These are phyloP conservation scores for Trichacis sp. DNA, from an alignment of 2,888 invertebrate species.

Conservation along the genomic window DNA sequence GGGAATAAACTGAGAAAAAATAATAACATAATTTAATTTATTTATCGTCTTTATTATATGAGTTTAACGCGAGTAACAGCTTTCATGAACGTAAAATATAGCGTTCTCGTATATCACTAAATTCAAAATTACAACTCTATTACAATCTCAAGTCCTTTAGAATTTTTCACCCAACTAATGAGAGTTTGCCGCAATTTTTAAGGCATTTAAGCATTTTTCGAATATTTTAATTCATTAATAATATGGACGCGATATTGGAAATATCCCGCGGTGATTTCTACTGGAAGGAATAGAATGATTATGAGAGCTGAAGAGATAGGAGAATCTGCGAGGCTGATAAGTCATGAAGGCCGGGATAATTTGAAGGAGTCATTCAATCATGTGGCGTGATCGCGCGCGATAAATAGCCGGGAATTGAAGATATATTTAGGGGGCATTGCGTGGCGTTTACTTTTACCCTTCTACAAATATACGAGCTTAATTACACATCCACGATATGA, in stretches of 20 bases:
- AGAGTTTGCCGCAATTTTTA: no score
- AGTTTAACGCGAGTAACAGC: no score
- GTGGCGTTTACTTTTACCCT: conserved; percentile 22
- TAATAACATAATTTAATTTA: no score
- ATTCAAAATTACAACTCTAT: no score
- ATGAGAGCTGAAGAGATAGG: neutral
- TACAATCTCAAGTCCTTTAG: no score
- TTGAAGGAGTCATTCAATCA: conserved; percentile 5
- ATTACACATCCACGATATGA: conserved; percentile 25
- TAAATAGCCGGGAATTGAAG: conserved; percentile 11
- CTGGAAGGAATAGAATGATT: neutral
- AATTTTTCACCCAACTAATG: no score
- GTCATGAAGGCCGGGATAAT: neutral
- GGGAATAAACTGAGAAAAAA: no score
- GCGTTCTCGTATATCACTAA: no score
- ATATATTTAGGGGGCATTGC: conserved; percentile 13
- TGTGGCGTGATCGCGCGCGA: conserved; percentile 26
- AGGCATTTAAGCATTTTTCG: no score
- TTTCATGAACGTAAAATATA: no score
- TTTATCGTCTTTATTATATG: no score
- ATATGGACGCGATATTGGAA: neutral
- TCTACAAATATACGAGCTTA: conserved; percentile 24
- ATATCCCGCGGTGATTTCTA: neutral
- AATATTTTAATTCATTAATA: no score
- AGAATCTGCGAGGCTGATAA: conserved; percentile 3